Base-by-base conservation (phyloP, 2,113 vertebrate species). In the Hucho hucho region DNA sequence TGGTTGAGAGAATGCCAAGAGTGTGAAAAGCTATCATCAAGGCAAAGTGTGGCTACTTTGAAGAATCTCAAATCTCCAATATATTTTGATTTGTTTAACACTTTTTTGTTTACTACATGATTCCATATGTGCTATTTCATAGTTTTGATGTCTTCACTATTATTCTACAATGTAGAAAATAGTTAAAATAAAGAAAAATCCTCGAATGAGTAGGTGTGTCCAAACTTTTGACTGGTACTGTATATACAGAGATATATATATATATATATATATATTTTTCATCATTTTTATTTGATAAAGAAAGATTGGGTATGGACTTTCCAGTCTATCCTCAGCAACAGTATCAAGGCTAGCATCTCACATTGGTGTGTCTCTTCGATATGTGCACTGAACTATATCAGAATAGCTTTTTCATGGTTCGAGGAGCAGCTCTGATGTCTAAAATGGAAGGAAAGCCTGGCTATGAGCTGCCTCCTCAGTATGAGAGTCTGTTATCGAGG, bases 231-330 rank as follows among this genome's bases (percentile, higher is more conserved):
- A 32, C 32, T 32, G 32, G 32, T 32, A 32, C 32, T 37, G 7
- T 37, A 37, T 37, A 37, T 37, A 37, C 7, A 37, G 37, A 37
- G 0, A 37, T 9, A 37, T 90, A 74, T 87, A 74, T 84, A 29
- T 6, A 29, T 29, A 29, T 29, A 4, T 26, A 26, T 26, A 26
- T 26, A 26, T 26, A 26, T 29, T 29, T 29, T 4, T 83, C 75
- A 81, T 82, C 71, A 70, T 80, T 74, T 81, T 59, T 82, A 78
- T 76, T 69, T 73, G 46, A 78, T 74, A 24, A 77, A 83, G 76
- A 86, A 83, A 85, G 76, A 76, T 65, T 82, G 66, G 66, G 81
- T 82, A 75, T n/a, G 66, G 56, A 58, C 12, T 58, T 59, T n/a
- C 9, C 6, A 61, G 58, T 22, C 20, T 11, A 53, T 69, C 47